These are phyloP conservation scores for Microtus montanus DNA, from an alignment of 2,113 vertebrate species.

Conservation along the genomic window DNA sequence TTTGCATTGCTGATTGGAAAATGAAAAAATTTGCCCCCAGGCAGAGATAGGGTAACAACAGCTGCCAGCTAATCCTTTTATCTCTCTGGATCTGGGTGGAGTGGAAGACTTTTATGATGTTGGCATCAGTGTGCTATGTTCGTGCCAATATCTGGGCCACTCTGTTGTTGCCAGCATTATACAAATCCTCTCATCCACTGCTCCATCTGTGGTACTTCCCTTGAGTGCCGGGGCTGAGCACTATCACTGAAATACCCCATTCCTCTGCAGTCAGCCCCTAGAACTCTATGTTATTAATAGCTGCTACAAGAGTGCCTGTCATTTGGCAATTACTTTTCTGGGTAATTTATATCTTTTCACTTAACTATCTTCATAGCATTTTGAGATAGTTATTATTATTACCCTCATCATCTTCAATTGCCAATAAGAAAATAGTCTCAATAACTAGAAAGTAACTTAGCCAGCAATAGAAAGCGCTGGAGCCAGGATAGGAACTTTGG, in stretches of 20 bases:
- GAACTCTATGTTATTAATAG: background rate
- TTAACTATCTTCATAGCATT: background rate
- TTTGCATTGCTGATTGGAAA: constrained; percentile 64
- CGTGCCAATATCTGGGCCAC: constrained; percentile 31
- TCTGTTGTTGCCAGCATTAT: constrained; percentile 11
- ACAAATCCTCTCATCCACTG: constrained; percentile 28
- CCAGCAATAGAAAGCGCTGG: background rate
- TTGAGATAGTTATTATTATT: background rate
- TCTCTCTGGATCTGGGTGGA: constrained; percentile 68
- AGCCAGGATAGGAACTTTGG: background rate
- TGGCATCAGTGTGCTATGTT: constrained; percentile 26
- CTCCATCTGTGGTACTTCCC: constrained; percentile 34
- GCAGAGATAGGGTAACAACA: constrained; percentile 41
- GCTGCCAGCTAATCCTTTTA: constrained; percentile 73
- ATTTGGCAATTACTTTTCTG: background rate
- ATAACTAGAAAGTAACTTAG: background rate
- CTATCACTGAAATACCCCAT: background rate
- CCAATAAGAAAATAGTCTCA: constrained; percentile 26
- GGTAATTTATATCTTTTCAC: background rate
- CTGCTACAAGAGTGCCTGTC: background rate
- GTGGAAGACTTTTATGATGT: constrained; percentile 58
- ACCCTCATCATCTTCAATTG: background rate
- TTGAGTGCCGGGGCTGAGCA: background rate
- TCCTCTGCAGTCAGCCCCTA: background rate
- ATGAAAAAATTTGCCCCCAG: constrained; percentile 64